Evolutionary conservation across 2,113 vertebrate genomes (phyloP).

Genomic region (Psettodes erumei): DNA sequence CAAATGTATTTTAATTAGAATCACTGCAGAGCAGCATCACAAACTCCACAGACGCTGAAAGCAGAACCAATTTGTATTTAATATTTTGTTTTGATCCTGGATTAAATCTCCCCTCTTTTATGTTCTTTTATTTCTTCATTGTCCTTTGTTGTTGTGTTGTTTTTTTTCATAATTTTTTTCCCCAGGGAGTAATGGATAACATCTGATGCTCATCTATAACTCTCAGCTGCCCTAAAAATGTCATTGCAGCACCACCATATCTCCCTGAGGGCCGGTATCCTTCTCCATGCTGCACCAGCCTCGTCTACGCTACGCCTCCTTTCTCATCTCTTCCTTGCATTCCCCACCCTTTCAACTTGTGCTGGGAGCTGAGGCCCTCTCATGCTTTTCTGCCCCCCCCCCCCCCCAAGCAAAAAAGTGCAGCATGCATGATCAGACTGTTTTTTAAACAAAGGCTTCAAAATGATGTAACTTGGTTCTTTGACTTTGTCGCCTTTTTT

Average conservation of each 20-base stretch:
- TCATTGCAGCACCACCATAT: slow-evolving; percentile 69
- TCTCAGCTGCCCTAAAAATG: slow-evolving; percentile 84
- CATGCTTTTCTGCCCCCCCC: slow-evolving; percentile 12
- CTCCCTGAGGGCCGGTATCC: slow-evolving; percentile 73
- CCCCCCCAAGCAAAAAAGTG: neutral
- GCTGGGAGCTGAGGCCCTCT: slow-evolving; percentile 54
- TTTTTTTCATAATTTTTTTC: slow-evolving; percentile 55
- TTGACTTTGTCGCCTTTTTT: slow-evolving; percentile 61
- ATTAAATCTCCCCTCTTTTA: slow-evolving; percentile 47
- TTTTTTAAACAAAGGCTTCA: slow-evolving; percentile 63
- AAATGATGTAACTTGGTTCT: slow-evolving; percentile 67
- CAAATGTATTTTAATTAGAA: slow-evolving; percentile 25
- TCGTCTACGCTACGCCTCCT: slow-evolving; percentile 36
- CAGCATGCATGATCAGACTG: slow-evolving; percentile 50
- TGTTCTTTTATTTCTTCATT: slow-evolving; percentile 12
- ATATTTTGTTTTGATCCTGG: slow-evolving; percentile 32
- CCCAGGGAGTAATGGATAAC: slow-evolving; percentile 71
- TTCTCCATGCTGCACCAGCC: slow-evolving; percentile 56
- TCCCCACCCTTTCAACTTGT: slow-evolving; percentile 61
- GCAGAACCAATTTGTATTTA: slow-evolving; percentile 6
- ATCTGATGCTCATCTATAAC: slow-evolving; percentile 83
- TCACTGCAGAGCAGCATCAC: neutral
- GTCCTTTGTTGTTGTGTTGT: slow-evolving; percentile 33
- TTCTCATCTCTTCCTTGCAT: slow-evolving; percentile 32
- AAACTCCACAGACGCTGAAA: neutral